These are phyloP conservation scores for Heterotis niloticus DNA, from an alignment of 2,113 vertebrate species.

Conservation along the genomic window DNA sequence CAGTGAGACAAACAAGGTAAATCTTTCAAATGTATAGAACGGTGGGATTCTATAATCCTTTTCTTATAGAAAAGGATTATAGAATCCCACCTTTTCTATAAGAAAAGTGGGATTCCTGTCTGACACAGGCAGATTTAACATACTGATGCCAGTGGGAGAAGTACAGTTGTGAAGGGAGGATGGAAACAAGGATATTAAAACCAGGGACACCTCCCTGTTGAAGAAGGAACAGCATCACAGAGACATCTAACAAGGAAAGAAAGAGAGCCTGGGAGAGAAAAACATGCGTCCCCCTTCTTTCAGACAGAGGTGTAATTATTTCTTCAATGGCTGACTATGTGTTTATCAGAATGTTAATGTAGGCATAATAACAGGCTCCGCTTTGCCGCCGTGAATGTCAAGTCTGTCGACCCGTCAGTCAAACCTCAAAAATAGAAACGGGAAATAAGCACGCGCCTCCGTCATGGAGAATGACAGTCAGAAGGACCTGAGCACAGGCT, in stretches of 20 bases:
- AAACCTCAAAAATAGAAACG: constrained; percentile 80
- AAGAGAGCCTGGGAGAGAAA: not conserved
- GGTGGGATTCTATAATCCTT: no score
- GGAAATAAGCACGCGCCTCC: constrained; percentile 79
- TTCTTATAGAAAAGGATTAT: no score
- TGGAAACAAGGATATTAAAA: not conserved
- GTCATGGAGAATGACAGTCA: constrained; percentile 74
- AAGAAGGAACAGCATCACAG: not conserved
- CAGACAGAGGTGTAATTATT: constrained; percentile 90
- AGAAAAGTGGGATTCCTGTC: not conserved
- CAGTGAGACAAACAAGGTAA: not conserved
- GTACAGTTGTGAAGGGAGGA: not conserved
- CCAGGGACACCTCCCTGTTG: constrained; percentile 7
- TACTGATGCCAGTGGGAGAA: not conserved
- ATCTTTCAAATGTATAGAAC: not conserved
- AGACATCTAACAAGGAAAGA: constrained; percentile 26
- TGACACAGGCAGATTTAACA: not conserved
- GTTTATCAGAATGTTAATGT: constrained; percentile 99
- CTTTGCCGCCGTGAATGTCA: constrained; percentile 81
- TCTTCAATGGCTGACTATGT: constrained; percentile 82
- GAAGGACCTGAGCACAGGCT: constrained; percentile 53
- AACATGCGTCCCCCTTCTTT: constrained; percentile 49
- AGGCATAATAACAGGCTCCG: constrained; percentile 94
- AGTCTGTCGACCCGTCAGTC: constrained; percentile 87
- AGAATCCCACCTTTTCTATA: no score